phyloP scores from a whole-genome alignment of 2,113 vertebrate genomes.

The Camarhynchus parvulus region DNA sequence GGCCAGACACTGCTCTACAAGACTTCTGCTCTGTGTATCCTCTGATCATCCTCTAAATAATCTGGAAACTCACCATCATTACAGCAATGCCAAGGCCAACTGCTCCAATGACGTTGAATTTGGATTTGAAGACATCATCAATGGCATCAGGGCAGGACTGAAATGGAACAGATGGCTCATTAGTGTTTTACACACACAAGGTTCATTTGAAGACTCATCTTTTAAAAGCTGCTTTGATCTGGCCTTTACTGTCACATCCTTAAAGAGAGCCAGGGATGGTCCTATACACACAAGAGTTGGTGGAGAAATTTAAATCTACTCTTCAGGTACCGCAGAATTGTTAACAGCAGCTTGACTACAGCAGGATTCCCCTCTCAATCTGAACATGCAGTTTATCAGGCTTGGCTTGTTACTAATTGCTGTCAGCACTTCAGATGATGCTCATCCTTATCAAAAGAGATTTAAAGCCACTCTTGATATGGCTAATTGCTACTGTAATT shows the following conservation, averaged over 20 bases:
- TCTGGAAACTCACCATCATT: slow-evolving; percentile 83
- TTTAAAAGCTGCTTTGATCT: not conserved
- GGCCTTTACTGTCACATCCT: not conserved
- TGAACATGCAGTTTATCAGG: not conserved
- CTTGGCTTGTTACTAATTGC: not conserved
- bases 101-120: slow-evolving; percentile 88
- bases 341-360: not conserved
- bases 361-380: not conserved
- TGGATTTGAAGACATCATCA: slow-evolving; percentile 83
- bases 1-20: not conserved
- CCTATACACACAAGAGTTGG: not conserved
- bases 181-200: not conserved
- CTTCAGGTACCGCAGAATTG: not conserved
- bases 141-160: slow-evolving; percentile 86
- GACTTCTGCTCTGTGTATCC: not conserved
- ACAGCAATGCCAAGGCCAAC: slow-evolving; percentile 87
- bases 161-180: not conserved
- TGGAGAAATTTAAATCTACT: not conserved
- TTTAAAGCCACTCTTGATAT: not conserved
- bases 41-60: not conserved
- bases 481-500: not conserved
- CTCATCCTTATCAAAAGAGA: not conserved
- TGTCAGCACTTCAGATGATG: not conserved
- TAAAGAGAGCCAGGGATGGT: not conserved
- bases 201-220: not conserved